Evolutionary conservation across 2,888 invertebrate genomes (phyloP), one percentile per base, ranked within the genome.

Genomic region (Esperia sulphurella): DNA sequence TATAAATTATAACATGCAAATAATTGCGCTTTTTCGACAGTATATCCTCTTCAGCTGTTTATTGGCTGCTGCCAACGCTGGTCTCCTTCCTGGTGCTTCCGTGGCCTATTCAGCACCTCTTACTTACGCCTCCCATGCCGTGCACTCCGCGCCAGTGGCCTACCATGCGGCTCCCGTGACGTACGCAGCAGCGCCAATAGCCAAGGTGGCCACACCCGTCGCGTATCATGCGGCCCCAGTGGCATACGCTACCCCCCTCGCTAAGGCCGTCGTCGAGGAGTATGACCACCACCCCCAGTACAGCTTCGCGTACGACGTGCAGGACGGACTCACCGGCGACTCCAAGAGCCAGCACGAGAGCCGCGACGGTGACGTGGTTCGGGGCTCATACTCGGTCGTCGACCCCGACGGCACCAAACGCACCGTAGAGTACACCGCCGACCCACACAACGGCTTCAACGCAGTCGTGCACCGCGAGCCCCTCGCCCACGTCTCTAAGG

Each of bases 381-480:
- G 80, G 39, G 91, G 91, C 51, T 88, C 90, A 46, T 91, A 91
- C 81, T 90, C 90, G 57, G 80, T 91, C 5, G 82, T 84, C 14
- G 91, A 92, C 64, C 83, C 91, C 45, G 91, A 92, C 54, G 91
- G 91, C 63, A 89, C 87, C 68, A 86, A 82, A 68, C 88, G 91
- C 58, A 90, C 84, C 48, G 91, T 92, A 1, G 91, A 92, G 43
- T 87, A 87, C 77, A 82, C 82, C 55, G 85, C 87, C 41, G 85
- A 86, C 58, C 71, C 71, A 31, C 73, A 87, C 82, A 79, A 91
- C 74, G 72, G 91, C 14, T 91, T 91, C 80, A 91, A 91, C 75
- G 91, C 91, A 21, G 90, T 91, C 41, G 91, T 92, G 3, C 86
- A 78, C 72, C 85, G 76, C 57, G 89, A 90, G 48, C 71, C 80